Evolutionary conservation across 2,888 invertebrate species (phyloP).

Genomic region (Seira ritae): DNA sequence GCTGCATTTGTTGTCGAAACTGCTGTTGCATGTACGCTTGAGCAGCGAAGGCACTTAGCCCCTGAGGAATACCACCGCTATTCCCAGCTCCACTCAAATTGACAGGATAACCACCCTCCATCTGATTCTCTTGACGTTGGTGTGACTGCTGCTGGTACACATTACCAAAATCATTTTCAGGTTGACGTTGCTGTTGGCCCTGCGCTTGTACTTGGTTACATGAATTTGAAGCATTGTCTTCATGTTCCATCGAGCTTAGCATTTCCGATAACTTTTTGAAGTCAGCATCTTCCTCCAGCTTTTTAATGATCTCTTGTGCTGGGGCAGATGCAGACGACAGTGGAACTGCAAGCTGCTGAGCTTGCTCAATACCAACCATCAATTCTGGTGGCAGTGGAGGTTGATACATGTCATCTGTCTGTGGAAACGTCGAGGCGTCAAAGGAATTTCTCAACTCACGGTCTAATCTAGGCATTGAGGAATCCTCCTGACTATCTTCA

Average conservation of each 20-base stretch:
- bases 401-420: slow-evolving; percentile 25
- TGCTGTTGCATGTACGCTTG: slow-evolving; percentile 62
- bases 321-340: slow-evolving; percentile 1
- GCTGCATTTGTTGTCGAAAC: slow-evolving; percentile 48
- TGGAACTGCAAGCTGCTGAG: slow-evolving; percentile 12
- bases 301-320: slow-evolving; percentile 58
- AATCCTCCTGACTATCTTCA: slow-evolving; percentile 35
- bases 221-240: slow-evolving; percentile 6
- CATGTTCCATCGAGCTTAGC: slow-evolving; percentile 73
- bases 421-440: slow-evolving; percentile 27
- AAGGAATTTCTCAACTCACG: slow-evolving; percentile 46
- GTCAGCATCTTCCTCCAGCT: slow-evolving; percentile 72
- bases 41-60: slow-evolving; percentile 57
- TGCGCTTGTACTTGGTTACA: background rate
- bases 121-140: slow-evolving; percentile 35
- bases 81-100: slow-evolving; percentile 34
- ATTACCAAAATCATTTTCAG: background rate
- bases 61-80: slow-evolving; percentile 32
- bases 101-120: slow-evolving; percentile 41
- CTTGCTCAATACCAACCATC: slow-evolving; percentile 44
- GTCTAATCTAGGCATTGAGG: slow-evolving; percentile 46
- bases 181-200: slow-evolving; percentile 14
- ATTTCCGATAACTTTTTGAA: slow-evolving; percentile 72
- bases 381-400: slow-evolving; percentile 43
- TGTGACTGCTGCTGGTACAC: background rate